These are phyloP conservation scores for Pseudococcus longispinus DNA, from an alignment of 2,888 invertebrate genomes.

Conservation along the genomic window DNA sequence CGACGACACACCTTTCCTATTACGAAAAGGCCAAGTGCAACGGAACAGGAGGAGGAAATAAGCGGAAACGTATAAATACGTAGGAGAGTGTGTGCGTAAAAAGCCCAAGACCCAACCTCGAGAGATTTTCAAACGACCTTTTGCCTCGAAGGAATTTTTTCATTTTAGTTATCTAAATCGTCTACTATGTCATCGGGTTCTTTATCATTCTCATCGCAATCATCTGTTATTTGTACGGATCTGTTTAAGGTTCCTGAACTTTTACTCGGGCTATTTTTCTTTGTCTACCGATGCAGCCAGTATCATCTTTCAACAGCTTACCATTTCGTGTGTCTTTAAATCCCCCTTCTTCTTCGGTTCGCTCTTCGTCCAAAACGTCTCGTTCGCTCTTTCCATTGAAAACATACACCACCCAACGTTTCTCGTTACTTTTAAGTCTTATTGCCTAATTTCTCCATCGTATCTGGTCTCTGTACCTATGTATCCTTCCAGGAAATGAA, in stretches of 20 bases:
- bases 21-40: neutral
- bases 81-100: neutral
- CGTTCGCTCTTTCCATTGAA: neutral
- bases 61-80: neutral
- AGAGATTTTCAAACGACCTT: slow-evolving; percentile 42
- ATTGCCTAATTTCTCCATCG: neutral
- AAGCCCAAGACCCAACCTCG: neutral
- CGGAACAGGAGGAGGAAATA: neutral
- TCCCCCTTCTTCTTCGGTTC: neutral
- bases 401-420: neutral
- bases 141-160: slow-evolving; percentile 28
- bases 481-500: slow-evolving; percentile 1
- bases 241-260: slow-evolving; percentile 45
- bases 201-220: slow-evolving; percentile 45
- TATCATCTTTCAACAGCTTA: slow-evolving; percentile 45
- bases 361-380: neutral
- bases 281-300: slow-evolving; percentile 38
- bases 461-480: neutral
- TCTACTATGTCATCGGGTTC: slow-evolving; percentile 43
- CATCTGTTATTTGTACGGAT: slow-evolving; percentile 45
- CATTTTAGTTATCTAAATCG: slow-evolving; percentile 40
- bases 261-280: slow-evolving; percentile 43
- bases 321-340: slow-evolving; percentile 22
- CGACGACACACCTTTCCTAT: neutral
- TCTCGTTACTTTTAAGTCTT: neutral